Evolutionary conservation across 2,797 vertebrate species (phyloP).

Genomic region (Rhinogobio ventralis): DNA sequence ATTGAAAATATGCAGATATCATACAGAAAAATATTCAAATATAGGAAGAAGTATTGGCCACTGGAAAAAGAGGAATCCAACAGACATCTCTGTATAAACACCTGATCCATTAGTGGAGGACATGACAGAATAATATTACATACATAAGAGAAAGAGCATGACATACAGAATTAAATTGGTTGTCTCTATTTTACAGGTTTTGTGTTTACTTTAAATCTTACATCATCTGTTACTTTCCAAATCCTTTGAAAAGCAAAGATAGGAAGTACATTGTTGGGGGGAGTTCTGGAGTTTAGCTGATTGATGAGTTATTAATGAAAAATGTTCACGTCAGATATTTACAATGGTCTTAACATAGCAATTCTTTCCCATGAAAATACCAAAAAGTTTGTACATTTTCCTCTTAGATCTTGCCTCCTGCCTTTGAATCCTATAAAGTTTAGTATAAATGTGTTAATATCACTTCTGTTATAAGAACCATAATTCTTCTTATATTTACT

Average conservation of each 20-base stretch:
- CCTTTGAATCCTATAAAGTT: too few species aligned
- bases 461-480: too few species aligned
- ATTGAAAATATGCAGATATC: background rate
- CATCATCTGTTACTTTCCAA: background rate
- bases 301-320: background rate
- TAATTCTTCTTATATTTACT: too few species aligned
- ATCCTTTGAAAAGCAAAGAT: background rate
- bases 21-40: background rate
- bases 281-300: background rate
- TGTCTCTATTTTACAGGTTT: constrained; percentile 11
- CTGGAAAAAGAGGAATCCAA: background rate
- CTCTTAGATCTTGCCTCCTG: too few species aligned
- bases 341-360: too few species aligned
- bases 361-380: too few species aligned
- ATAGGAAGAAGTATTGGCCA: background rate
- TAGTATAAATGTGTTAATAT: too few species aligned
- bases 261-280: too few species aligned
- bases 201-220: background rate
- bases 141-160: background rate
- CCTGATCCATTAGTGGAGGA: background rate
- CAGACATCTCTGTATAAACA: background rate
- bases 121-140: background rate
- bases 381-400: too few species aligned
- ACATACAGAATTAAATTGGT: background rate
- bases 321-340: too few species aligned